Evolutionary conservation across 2,113 vertebrate genomes (phyloP).

Genomic region (Mola mola): DNA sequence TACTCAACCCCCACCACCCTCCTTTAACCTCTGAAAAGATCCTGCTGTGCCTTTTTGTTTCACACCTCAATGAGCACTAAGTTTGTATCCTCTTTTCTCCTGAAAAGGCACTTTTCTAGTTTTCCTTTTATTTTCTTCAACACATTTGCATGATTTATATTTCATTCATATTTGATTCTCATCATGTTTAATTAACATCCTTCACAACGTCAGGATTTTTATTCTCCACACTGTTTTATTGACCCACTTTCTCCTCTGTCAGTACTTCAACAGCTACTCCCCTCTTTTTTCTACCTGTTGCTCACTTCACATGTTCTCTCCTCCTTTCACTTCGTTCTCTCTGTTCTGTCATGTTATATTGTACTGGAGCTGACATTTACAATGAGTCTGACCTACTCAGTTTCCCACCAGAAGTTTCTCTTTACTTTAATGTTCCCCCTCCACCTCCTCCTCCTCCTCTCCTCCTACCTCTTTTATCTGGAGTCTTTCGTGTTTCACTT

Average conservation of each 20-base stretch:
- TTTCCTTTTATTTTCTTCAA: conserved; percentile 41
- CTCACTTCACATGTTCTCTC: too few relatives aligned
- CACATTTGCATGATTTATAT: conserved; percentile 64
- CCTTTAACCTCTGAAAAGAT: background rate
- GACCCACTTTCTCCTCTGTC: conserved; percentile 66
- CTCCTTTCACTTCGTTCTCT: too few relatives aligned
- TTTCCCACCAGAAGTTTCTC: too few relatives aligned
- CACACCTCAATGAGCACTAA: conserved; percentile 8
- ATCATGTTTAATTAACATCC: conserved; percentile 68
- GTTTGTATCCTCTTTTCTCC: conserved; percentile 8
- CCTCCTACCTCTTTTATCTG: background rate
- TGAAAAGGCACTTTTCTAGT: conserved; percentile 17
- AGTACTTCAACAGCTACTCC: conserved; percentile 58
- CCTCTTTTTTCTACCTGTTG: conserved; percentile 36
- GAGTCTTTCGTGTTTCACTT: too few relatives aligned
- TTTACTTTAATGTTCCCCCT: too few relatives aligned
- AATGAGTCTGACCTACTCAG: too few relatives aligned
- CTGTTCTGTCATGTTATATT: too few relatives aligned
- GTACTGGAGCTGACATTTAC: too few relatives aligned
- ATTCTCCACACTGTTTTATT: conserved; percentile 62
- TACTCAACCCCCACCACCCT: too few relatives aligned
- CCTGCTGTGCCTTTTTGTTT: conserved; percentile 13
- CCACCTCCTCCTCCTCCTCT: background rate
- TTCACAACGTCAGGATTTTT: conserved; percentile 62
- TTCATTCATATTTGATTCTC: conserved; percentile 70